Conservation (phyloP, 1,140 invertebrate genomes). For the Aphaenogaster rudis region DNA sequence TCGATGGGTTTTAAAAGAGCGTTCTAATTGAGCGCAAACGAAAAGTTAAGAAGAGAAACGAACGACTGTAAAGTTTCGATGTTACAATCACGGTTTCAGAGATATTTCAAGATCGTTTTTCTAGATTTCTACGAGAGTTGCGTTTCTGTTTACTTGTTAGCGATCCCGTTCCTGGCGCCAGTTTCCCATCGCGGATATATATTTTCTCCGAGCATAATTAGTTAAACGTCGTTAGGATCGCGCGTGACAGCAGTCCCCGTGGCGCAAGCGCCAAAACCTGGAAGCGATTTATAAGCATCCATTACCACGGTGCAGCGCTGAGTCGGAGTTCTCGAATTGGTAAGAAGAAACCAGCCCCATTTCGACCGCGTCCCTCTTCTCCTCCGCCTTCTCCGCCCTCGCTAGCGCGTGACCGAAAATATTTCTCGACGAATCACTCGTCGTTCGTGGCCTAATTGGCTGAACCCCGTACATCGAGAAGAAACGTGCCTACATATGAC, state of each 20-base stretch:
- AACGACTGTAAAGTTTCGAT: neutral
- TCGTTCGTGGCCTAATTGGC: slow-evolving; percentile 75
- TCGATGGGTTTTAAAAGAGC: neutral
- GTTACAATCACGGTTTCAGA: neutral
- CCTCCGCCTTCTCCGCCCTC: neutral
- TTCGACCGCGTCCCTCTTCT: slow-evolving; percentile 37
- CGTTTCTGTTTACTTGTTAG: slow-evolving; percentile 51
- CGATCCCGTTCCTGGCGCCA: slow-evolving; percentile 60
- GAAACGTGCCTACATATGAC: slow-evolving; percentile 26
- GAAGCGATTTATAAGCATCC: slow-evolving; percentile 82
- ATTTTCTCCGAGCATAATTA: slow-evolving; percentile 80
- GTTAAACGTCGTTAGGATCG: slow-evolving; percentile 82
- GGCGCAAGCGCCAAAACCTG: slow-evolving; percentile 76
- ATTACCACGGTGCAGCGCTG: neutral
- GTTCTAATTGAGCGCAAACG: neutral
- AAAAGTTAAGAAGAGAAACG: neutral
- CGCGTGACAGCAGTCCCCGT: slow-evolving; percentile 74
- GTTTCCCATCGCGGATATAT: slow-evolving; percentile 76
- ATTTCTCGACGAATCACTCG: slow-evolving; percentile 76
- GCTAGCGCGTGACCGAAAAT: slow-evolving; percentile 67
- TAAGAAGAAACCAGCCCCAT: slow-evolving; percentile 64
- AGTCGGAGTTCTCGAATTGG: slow-evolving; percentile 68
- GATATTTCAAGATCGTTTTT: slow-evolving; percentile 11
- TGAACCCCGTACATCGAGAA: slow-evolving; percentile 21
- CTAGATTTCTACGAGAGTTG: neutral